Conservation (phyloP, 2,888 invertebrate genomes). For the Callyntrura sp. region DNA sequence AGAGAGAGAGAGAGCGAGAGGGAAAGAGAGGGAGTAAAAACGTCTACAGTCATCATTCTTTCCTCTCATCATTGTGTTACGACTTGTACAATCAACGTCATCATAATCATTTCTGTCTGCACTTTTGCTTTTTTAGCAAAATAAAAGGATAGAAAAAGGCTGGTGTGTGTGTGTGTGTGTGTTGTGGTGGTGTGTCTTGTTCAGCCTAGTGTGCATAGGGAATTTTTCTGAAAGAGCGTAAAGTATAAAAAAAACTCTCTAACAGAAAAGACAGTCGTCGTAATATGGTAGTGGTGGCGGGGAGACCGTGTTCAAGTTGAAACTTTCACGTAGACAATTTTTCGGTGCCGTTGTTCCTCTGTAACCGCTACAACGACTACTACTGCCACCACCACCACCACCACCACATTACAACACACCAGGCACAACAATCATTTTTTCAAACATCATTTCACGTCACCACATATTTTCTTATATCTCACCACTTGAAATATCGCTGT, state of each 20-base stretch:
- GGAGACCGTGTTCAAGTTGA: conserved; percentile 42
- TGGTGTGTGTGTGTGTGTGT: conserved; percentile 17
- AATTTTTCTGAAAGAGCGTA: conserved; percentile 41
- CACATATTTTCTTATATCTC: conserved; percentile 64
- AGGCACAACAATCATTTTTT: conserved; percentile 68
- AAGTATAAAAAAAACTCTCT: conserved; percentile 58
- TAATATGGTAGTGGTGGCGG: conserved; percentile 27
- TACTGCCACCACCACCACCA: background rate
- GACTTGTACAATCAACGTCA: conserved; percentile 61
- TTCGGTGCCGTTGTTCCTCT: background rate
- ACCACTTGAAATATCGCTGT: conserved; percentile 66
- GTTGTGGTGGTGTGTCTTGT: background rate
- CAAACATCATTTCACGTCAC: conserved; percentile 72
- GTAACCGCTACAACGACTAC: background rate
- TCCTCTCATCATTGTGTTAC: conserved; percentile 60
- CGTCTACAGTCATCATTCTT: conserved; percentile 61
- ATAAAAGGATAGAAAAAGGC: conserved; percentile 33
- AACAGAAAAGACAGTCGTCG: conserved; percentile 47
- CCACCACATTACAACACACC: background rate
- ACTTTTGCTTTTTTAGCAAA: conserved; percentile 47
- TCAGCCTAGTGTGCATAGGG: conserved; percentile 7
- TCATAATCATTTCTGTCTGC: conserved; percentile 63
- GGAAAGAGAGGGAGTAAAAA: background rate
- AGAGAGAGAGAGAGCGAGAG: background rate
- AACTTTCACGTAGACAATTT: conserved; percentile 41